Percentiles rank a stretch among this genome's conserved stretches.
phyloP scores from a whole-genome alignment of 1,140 invertebrate species.

The Dreissena polymorpha region DNA sequence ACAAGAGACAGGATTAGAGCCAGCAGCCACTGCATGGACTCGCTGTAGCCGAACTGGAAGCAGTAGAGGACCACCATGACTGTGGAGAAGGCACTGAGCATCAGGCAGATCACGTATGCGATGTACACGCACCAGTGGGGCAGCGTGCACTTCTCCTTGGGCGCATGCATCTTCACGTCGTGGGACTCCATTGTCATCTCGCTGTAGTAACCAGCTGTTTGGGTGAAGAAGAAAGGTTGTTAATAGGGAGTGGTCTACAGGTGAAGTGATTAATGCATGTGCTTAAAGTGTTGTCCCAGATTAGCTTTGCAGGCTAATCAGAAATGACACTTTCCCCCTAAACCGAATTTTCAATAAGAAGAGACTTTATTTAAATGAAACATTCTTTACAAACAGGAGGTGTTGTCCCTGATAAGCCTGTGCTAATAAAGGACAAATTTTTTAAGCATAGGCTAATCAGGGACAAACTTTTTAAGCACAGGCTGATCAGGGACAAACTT shows the following conservation, averaged over 20 bases:
- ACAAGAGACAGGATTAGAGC: constrained; percentile 70
- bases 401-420: too few relatives aligned
- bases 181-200: constrained; percentile 51
- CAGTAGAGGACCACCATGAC: constrained; percentile 73
- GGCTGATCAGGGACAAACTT: too few relatives aligned
- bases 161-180: constrained; percentile 17
- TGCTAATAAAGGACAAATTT: too few relatives aligned
- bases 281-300: too few relatives aligned
- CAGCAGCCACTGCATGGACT: constrained; percentile 72
- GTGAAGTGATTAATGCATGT: not conserved
- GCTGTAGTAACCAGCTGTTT: constrained; percentile 48
- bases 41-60: constrained; percentile 68
- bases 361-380: too few relatives aligned
- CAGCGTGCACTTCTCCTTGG: constrained; percentile 63
- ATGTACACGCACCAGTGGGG: constrained; percentile 75
- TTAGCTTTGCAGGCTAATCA: too few relatives aligned
- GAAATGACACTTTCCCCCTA: too few relatives aligned
- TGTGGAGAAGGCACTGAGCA: constrained; percentile 64
- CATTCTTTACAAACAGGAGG: too few relatives aligned
- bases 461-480: too few relatives aligned
- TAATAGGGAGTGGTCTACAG: not conserved
- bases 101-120: constrained; percentile 68
- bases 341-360: too few relatives aligned
- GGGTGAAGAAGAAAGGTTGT: not conserved
- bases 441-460: too few relatives aligned